Base-by-base conservation (phyloP, 2,113 vertebrate genomes). In the Pipa parva region DNA sequence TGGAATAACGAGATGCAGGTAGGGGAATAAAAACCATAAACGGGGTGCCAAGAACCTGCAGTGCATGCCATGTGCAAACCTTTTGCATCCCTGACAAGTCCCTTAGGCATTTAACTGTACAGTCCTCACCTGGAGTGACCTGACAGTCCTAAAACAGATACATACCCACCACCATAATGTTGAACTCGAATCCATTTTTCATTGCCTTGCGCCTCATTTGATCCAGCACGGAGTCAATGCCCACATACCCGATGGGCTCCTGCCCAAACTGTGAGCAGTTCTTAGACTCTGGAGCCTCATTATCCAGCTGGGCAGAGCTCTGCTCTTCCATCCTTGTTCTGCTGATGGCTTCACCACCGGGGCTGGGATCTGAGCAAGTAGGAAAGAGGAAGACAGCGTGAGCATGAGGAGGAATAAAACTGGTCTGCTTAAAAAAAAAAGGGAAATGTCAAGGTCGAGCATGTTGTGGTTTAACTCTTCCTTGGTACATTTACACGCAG, bases 161-260 rank as follows among this genome's bases (percentile, higher is more conserved):
- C 94, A 92, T 78, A 97, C 96, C 96, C 26, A 98, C 95, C 18
- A 98, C 94, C 95, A 98, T 97, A 88, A 99, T 87, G 85, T 99
- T 98, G 76, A 99, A 97, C 78, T 98, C 93, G 1, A 99, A 95
- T 21, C 92, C 95, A 0, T 79, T 87, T 81, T 97, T 99, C 91
- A 99, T 95, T 67, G 94, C 95, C 75, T 99, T 97, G 80, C 88
- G 89, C 63, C 87, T 90, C 89, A 98, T 92, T 81, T 98, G 95
- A 75, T 97, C 95, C 46, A 99, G 86, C 17, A 98, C 93, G 0
- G 94, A 90, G 67, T 97, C 96, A 0, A 99, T 97, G 56, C 96
- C 96, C 79, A 99, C 94, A 0, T 94, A 90, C 25, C 92, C 92
- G 0, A 93, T 85, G 26, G 87, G 81, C 74, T 92, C 88, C 0